Evolutionary conservation across 2,888 invertebrate species (phyloP), one percentile per base, ranked within the genome.

Genomic region (Dasysyrphus tricinctus): DNA sequence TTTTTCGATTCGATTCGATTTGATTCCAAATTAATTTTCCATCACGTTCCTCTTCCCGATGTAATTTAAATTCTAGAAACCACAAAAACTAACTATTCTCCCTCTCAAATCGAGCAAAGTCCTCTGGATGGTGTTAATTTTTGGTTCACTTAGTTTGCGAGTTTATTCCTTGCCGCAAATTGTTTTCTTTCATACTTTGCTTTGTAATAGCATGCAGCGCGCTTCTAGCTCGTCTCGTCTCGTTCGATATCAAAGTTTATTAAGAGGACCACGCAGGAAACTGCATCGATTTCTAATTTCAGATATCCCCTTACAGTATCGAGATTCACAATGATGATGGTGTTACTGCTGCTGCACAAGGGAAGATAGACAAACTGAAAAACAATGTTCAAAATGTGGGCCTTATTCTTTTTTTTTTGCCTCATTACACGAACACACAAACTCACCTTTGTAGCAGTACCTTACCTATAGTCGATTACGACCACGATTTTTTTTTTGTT

Each of bases 201-300:
- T 37, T 39, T 67, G 59, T 29, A n/a, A 6, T 24, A 24, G 29
- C 14, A n/a, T 1, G 29, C 3, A 24, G 12, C 6, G 51, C 4
- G 54, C 54, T 32, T 54, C 29, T 51, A 42, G 32, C n/a, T 29
- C 49, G 8, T 49, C n/a, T 29, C 49, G 8, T 49, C 72, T 44
- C 49, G 44, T 77, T 65, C 49, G 47, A 49, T 69, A 32, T 59
- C 57, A 12, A 72, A 70, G 59, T 54, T 82, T 75, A 86, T 82
- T 72, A 75, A 54, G 65, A 39, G 34, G 57, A 70, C 73, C 49
- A 54, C 82, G 65, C 81, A 78, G 82, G 82, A 78, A 86, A 82
- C 86, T 86, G 86, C 86, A 86, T 86, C 82, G 82, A 86, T 82
- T 86, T 82, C 78, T 86, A 86, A 86, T 82, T 86, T 86, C 86